Conservation (phyloP, 2,797 vertebrate genomes). For the Gorsachius magnificus region DNA sequence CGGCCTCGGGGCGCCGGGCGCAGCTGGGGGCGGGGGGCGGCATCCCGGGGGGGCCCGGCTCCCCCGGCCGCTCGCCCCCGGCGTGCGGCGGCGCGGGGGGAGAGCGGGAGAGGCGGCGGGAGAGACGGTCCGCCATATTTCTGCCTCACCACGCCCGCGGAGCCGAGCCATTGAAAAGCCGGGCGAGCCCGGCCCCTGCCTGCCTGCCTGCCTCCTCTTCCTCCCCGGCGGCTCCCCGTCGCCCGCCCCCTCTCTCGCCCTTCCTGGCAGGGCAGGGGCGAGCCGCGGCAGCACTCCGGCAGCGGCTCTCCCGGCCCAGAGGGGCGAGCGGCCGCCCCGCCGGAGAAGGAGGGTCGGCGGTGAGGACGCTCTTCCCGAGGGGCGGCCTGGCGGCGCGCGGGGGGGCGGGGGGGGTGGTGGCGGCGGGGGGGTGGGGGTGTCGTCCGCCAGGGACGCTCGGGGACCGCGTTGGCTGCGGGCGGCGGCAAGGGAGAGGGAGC, state of each 20-base stretch:
- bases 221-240: neutral
- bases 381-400: neutral
- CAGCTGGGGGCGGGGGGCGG: neutral
- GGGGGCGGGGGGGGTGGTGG: slow-evolving; percentile 1
- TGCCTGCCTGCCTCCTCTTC: neutral
- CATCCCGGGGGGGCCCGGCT: neutral
- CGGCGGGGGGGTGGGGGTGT: neutral
- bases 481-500: neutral
- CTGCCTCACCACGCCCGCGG: slow-evolving; percentile 85
- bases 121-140: slow-evolving; percentile 89
- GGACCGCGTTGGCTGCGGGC: neutral
- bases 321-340: neutral
- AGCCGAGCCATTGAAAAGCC: slow-evolving; percentile 69
- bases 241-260: neutral
- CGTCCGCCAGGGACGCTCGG: neutral
- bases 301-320: neutral
- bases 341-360: neutral
- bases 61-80: neutral
- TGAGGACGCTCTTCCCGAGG: neutral
- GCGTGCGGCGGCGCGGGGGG: neutral
- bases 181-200: neutral
- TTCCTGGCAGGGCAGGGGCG: neutral
- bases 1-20: neutral
- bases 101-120: slow-evolving; percentile 48
- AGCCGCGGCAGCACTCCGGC: neutral